phyloP scores from a whole-genome alignment of 2,888 invertebrate species.

The Melanchra persicariae region DNA sequence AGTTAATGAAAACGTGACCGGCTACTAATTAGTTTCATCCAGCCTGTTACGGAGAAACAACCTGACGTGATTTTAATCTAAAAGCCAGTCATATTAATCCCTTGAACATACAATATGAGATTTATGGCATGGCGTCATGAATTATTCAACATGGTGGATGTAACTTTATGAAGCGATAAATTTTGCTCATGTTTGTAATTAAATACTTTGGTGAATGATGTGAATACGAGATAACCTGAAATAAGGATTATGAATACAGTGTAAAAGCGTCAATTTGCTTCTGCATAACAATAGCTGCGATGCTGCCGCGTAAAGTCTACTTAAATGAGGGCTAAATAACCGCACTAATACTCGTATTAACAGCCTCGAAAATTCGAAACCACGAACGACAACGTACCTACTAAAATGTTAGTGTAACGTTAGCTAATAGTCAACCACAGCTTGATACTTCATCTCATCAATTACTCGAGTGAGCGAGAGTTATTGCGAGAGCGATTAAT shows the following conservation, averaged over 20 bases:
- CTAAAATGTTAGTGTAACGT: constrained; percentile 6
- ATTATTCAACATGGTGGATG: constrained; percentile 32
- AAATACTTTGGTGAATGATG: constrained; percentile 5
- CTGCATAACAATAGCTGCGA: neutral
- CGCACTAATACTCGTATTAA: neutral
- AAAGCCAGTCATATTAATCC: constrained; percentile 22
- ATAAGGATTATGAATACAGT: neutral
- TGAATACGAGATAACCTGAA: neutral
- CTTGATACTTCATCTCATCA: constrained; percentile 8
- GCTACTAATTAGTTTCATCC: constrained; percentile 30
- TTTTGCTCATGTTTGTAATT: constrained; percentile 9
- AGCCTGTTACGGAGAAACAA: constrained; percentile 7
- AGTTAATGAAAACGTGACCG: constrained; percentile 40
- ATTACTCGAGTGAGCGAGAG: constrained; percentile 8
- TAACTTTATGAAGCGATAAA: constrained; percentile 12
- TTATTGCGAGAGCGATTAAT: constrained; percentile 2
- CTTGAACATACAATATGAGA: neutral
- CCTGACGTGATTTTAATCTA: neutral
- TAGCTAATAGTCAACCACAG: neutral
- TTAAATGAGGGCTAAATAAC: neutral
- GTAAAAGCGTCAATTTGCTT: neutral
- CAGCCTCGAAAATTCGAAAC: constrained; percentile 4
- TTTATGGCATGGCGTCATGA: constrained; percentile 24
- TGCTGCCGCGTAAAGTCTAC: neutral
- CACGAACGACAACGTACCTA: neutral